phyloP scores from a whole-genome alignment of 1,140 invertebrate species.

The Drosophila parabipectinata region DNA sequence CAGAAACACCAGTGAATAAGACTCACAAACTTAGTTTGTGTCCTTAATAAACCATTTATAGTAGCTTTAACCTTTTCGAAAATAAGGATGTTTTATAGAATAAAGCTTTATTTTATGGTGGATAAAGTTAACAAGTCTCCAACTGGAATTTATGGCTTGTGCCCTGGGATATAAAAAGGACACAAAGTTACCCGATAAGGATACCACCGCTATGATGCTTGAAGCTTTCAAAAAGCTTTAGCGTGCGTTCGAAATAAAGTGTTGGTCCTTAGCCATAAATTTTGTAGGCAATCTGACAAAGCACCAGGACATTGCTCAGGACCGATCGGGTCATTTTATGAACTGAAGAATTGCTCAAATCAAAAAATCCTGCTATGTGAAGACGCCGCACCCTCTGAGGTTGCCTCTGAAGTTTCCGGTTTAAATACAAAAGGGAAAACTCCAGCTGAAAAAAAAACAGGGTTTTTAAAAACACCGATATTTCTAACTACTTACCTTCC shows the following conservation, averaged over 20 bases:
- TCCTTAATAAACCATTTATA: neutral
- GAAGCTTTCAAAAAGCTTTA: neutral
- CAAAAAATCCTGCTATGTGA: conserved; percentile 58
- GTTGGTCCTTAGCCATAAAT: conserved; percentile 35
- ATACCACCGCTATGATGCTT: neutral
- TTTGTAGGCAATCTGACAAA: conserved; percentile 67
- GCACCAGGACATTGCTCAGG: conserved; percentile 46
- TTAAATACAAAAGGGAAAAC: conserved; percentile 33
- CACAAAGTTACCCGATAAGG: neutral
- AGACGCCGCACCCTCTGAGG: conserved; percentile 37
- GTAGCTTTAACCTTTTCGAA: neutral
- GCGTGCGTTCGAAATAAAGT: neutral
- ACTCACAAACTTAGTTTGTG: neutral
- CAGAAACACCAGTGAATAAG: neutral
- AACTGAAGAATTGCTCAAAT: conserved; percentile 30
- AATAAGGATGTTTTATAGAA: neutral
- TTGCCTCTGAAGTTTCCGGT: conserved; percentile 36
- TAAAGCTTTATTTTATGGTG: conserved; percentile 2
- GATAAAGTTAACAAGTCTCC: conserved; percentile 4
- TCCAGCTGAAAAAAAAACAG: conserved; percentile 39
- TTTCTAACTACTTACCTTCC: conserved; percentile 25
- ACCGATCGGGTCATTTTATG: conserved; percentile 39
- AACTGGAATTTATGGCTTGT: neutral
- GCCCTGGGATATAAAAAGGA: neutral
- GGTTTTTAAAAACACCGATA: neutral